Evolutionary conservation across 2,888 invertebrate species (phyloP), one percentile per base, ranked within the genome.

Genomic region (Drosophila macrospina): DNA sequence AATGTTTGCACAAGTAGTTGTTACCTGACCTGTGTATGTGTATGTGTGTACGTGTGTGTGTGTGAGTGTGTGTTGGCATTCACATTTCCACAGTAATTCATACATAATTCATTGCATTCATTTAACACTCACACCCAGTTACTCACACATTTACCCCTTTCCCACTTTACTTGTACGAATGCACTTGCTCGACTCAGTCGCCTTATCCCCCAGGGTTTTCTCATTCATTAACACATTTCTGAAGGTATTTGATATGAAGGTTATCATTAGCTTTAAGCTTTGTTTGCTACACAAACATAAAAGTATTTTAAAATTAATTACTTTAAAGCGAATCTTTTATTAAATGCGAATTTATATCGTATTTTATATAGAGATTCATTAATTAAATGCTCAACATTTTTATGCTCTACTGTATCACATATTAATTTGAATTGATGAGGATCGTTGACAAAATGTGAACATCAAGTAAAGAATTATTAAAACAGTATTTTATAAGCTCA

Each of bases 41-140:
- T 69, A 41, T 70, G 51, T 61, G 60, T 56, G 62, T 59, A n/a
- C n/a, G n/a, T n/a, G n/a, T 51, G 34, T 39, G 44, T 30, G 34
- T 39, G 48, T 69, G 63, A 69, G 44, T 70, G 51, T 61, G 60
- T 56, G 62, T 59, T 64, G 65, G 63, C 62, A 77, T 59, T 51
- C 60, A 78, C 78, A 87, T 81, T 80, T 73, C 64, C 81, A 72
- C 71, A 74, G 87, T 78, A 84, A 84, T 86, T 84, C 88, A 88
- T 84, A 80, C 81, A 89, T 88, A 73, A 85, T 85, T 85, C 85
- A 84, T 84, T 80, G 84, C 84, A 81, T 87, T 87, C 82, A 88
- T 81, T 85, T 85, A 89, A 81, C 87, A 84, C 88, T 74, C 86
- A 56, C 86, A 36, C 32, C 60, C 48, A 50, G 32, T 48, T 54